Conservation (phyloP, 2,113 vertebrate species). For the Ictalurus furcatus region DNA sequence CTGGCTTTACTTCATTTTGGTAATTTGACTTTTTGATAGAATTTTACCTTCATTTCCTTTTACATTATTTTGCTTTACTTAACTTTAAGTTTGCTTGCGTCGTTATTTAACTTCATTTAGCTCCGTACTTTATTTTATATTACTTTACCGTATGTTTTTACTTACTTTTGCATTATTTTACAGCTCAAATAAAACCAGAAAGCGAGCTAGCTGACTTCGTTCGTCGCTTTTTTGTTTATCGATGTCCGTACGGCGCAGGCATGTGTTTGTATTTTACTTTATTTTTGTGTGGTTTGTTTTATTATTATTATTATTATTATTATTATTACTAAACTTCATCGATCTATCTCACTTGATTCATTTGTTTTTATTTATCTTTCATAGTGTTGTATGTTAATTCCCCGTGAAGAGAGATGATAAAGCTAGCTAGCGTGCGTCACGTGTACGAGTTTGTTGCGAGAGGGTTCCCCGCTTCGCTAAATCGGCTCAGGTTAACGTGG, state of each 20-base stretch:
- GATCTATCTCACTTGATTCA: not conserved
- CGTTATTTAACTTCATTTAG: not conserved
- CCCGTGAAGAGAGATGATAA: not conserved
- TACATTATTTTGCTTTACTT: not conserved
- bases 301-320: too few species aligned
- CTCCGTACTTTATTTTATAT: not conserved
- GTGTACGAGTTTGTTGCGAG: not conserved
- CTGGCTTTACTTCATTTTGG: not conserved
- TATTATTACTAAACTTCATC: not conserved
- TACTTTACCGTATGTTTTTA: not conserved
- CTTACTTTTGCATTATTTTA: not conserved
- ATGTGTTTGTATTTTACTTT: too few species aligned
- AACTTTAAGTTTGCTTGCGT: not conserved
- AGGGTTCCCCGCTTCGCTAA: not conserved
- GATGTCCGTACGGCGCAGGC: too few species aligned
- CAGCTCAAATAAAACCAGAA: not conserved
- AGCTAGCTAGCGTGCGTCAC: not conserved
- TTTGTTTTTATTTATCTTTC: not conserved
- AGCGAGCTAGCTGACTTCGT: not conserved
- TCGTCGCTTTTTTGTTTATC: too few species aligned
- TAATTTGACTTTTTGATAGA: not conserved
- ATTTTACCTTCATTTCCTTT: not conserved
- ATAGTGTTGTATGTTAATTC: too few species aligned
- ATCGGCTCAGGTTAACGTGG: not conserved
- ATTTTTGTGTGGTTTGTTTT: too few species aligned